A percentile compares a stretch with the other conserved stretches of the same genome.
phyloP scores from a whole-genome alignment of 1,140 invertebrate species.

The Drosophila erecta region DNA sequence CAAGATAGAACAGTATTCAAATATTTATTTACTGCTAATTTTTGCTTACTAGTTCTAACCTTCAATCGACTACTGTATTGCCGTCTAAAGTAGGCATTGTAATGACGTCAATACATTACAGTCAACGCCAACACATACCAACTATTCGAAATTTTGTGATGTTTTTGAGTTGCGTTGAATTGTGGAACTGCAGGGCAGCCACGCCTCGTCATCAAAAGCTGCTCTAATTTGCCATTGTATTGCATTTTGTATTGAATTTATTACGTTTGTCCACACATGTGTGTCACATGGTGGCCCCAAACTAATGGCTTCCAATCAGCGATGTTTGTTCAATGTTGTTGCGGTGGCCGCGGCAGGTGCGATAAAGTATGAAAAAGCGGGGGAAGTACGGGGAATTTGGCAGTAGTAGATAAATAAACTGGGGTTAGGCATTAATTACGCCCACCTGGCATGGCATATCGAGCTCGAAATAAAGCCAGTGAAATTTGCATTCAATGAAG shows the following conservation, averaged over 20 bases:
- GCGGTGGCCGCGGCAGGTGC: conserved; percentile 53
- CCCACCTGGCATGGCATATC: conserved; percentile 7
- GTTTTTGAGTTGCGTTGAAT: not conserved
- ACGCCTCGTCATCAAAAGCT: conserved; percentile 50
- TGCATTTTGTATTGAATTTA: conserved; percentile 55
- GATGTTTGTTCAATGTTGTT: conserved; percentile 55
- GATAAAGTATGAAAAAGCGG: conserved; percentile 25
- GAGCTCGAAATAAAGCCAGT: not conserved
- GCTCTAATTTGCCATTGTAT: conserved; percentile 70
- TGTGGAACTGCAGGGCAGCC: not conserved
- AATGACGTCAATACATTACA: conserved; percentile 37
- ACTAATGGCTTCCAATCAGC: conserved; percentile 65
- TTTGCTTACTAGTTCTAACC: not conserved
- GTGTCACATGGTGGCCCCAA: conserved; percentile 14
- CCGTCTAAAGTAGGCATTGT: conserved; percentile 7
- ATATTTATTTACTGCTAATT: not conserved
- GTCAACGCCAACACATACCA: conserved; percentile 39
- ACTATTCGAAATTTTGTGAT: conserved; percentile 15
- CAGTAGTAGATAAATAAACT: conserved; percentile 28
- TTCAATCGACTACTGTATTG: conserved; percentile 7
- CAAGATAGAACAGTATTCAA: too few relatives aligned
- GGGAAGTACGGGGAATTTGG: conserved; percentile 8
- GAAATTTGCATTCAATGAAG: conserved; percentile 29
- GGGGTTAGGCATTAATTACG: conserved; percentile 44
- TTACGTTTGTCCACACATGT: conserved; percentile 24